Evolutionary conservation across 2,797 vertebrate genomes (phyloP), one percentile per base, ranked within the genome.

Genomic region (Coranthus polyacanthus): DNA sequence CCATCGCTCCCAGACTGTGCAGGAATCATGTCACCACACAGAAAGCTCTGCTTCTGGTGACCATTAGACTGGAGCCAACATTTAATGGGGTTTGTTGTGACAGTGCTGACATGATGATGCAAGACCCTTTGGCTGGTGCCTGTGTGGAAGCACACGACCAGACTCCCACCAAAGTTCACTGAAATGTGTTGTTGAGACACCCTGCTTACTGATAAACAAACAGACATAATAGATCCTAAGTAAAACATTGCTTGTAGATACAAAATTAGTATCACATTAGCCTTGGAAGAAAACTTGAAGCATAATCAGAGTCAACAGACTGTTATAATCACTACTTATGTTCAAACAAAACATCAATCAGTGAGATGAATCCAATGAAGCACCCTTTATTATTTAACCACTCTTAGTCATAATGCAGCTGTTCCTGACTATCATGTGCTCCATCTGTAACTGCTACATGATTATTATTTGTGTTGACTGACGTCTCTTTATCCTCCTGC

Each of bases 261-360:
- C 5, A 1, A 15, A 24, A 43, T 17, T 6, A 11, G 11, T 24
- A 26, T 51, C 22, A 50, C 29, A 49, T 59, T 44, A 32, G 52
- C 36, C 32, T 24, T 46, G 8, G 6, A 17, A 50, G 29, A 43
- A 26, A 20, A 56, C n/a, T 45, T 47, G 6, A 47, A 42, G 22
- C 21, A 22, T 36, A 15, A 45, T 68, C 44, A 42, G 3, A 45
- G 53, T 64, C 39, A 68, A 24, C 38, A 20, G 36, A 12, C 10
- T 36, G 26, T 45, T 56, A 32, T 34, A 50, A 73, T 68, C 22
- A 37, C 24, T 53, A 49, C 76, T 78, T 42, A 66, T 42, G 49
- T 29, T 68, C 38, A 49, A 68, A 71, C 36, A 9, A 72, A 37
- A 47, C 38, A 66, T 53, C 5, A 56, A 36, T 77, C 60, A 56